A percentile compares a stretch with the other conserved stretches of the same genome.
These are phyloP conservation scores for Sycophila sp. DNA, from an alignment of 1,140 invertebrate species.

Conservation along the genomic window DNA sequence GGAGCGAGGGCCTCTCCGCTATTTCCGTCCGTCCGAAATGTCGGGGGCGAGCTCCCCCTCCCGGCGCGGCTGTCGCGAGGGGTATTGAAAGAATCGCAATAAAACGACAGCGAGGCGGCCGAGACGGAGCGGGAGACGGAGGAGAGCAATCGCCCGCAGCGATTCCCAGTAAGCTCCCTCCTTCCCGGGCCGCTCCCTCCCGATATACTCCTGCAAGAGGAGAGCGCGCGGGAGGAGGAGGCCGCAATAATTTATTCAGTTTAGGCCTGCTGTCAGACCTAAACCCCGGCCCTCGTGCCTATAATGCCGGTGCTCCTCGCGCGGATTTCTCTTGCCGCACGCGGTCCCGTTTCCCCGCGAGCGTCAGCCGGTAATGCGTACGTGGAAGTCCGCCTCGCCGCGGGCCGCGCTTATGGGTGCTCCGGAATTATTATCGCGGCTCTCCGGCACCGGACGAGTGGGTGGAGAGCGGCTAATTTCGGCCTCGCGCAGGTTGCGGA, in stretches of 20 bases:
- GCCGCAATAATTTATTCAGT: constrained; percentile 62
- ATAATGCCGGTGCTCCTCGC: constrained; percentile 4
- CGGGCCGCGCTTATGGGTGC: constrained; percentile 19
- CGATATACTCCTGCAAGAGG: neutral
- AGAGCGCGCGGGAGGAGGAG: constrained; percentile 11
- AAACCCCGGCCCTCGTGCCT: constrained; percentile 37
- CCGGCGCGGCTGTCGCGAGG: constrained; percentile 15
- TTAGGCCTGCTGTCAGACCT: constrained; percentile 51
- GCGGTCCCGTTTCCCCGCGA: neutral
- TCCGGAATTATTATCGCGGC: constrained; percentile 22
- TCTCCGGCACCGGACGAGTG: constrained; percentile 37
- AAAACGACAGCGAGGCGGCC: constrained; percentile 31
- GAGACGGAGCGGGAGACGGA: constrained; percentile 12
- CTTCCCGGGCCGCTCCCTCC: neutral
- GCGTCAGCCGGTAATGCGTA: constrained; percentile 21
- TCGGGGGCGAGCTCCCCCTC: neutral
- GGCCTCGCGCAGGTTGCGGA: too few relatives aligned
- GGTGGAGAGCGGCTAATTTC: constrained; percentile 23
- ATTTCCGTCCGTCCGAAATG: constrained; percentile 27
- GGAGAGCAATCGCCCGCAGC: constrained; percentile 33
- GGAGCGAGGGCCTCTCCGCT: neutral
- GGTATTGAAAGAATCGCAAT: constrained; percentile 35
- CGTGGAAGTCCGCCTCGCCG: constrained; percentile 6
- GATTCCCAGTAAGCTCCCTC: constrained; percentile 24
- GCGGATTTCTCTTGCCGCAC: constrained; percentile 1